Evolutionary conservation across 2,888 invertebrate genomes (phyloP).

Genomic region (Anaspis maculata): DNA sequence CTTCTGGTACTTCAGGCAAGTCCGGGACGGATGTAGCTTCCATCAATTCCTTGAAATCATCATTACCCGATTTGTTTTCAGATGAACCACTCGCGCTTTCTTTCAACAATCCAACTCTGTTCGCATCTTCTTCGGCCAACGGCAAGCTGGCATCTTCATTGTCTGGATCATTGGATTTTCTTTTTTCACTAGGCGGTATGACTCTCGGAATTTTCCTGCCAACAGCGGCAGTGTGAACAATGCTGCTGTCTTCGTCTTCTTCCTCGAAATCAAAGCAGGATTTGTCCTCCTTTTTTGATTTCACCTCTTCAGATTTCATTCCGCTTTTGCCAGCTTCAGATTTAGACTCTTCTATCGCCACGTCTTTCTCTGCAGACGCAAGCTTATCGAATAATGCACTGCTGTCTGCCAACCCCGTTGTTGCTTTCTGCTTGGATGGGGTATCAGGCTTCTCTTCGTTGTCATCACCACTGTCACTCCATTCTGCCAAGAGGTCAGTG

Average conservation of each 20-base stretch:
- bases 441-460: constrained; percentile 7
- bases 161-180: constrained; percentile 39
- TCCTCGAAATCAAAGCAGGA: constrained; percentile 76
- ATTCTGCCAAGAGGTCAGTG: constrained; percentile 65
- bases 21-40: constrained; percentile 53
- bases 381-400: too few species aligned
- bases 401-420: neutral
- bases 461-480: constrained; percentile 51
- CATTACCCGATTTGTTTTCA: constrained; percentile 24
- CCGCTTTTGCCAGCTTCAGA: constrained; percentile 20
- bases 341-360: constrained; percentile 22
- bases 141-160: constrained; percentile 34
- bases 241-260: constrained; percentile 58
- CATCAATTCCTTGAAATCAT: constrained; percentile 53
- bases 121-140: constrained; percentile 23
- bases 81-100: constrained; percentile 4
- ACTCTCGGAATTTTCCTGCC: constrained; percentile 61
- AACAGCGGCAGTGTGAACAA: constrained; percentile 19
- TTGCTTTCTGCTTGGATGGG: constrained; percentile 2
- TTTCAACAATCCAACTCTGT: constrained; percentile 9
- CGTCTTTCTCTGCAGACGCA: neutral
- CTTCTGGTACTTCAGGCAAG: constrained; percentile 48
- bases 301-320: constrained; percentile 5
- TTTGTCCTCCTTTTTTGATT: constrained; percentile 20
- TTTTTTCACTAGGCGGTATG: constrained; percentile 38